phyloP scores from a whole-genome alignment of 2,888 invertebrate species.

The Calliopum simillimum region DNA sequence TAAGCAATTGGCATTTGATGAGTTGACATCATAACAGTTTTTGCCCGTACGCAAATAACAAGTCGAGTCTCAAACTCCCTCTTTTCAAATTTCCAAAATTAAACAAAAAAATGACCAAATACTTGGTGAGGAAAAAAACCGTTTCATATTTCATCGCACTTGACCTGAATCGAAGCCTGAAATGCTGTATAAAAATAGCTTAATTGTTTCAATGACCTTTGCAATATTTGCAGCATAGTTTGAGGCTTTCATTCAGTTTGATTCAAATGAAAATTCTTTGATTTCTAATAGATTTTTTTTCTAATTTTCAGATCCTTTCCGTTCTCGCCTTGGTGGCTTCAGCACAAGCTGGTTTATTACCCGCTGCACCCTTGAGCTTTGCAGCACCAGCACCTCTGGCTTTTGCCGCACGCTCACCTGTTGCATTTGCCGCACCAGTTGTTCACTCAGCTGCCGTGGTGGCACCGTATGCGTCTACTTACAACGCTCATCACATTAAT shows the following conservation, averaged over 20 bases:
- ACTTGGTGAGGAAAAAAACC: constrained; percentile 54
- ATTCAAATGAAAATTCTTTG: not conserved
- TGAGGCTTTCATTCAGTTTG: not conserved
- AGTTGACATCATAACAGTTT: constrained; percentile 50
- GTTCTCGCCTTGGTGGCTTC: constrained; percentile 57
- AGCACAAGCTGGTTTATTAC: constrained; percentile 66
- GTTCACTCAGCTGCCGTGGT: constrained; percentile 70
- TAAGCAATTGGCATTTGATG: constrained; percentile 49
- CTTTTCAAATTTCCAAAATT: constrained; percentile 2
- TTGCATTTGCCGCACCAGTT: constrained; percentile 68
- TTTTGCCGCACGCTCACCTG: no score
- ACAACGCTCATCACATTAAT: constrained; percentile 80
- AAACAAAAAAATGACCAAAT: constrained; percentile 59
- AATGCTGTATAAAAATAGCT: no score
- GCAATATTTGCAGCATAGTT: no score
- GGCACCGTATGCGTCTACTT: constrained; percentile 81
- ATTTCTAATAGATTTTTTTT: no score
- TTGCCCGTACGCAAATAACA: constrained; percentile 47
- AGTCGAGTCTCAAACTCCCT: constrained; percentile 21
- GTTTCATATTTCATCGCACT: no score
- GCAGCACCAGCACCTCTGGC: constrained; percentile 44
- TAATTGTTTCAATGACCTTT: no score
- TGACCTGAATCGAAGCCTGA: no score
- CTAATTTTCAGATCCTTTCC: constrained; percentile 54
- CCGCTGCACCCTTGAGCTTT: constrained; percentile 56